phyloP scores from a whole-genome alignment of 2,888 invertebrate genomes.

The Unio pictorum region DNA sequence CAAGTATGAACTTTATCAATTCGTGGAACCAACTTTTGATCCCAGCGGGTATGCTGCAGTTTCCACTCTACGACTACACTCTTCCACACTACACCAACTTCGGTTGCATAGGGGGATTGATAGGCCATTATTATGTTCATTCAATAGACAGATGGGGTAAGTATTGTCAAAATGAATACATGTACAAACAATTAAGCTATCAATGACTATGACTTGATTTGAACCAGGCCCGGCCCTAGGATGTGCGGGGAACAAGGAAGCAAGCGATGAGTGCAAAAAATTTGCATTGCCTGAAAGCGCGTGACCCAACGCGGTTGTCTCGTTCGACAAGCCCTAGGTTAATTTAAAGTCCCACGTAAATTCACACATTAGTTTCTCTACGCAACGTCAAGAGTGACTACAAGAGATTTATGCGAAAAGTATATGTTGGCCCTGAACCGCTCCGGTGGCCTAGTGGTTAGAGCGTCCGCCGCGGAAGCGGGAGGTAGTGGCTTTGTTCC shows the following conservation, averaged over 20 bases:
- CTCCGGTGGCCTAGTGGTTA: no score
- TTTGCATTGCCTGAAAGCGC: neutral
- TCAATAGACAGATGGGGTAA: slow-evolving; percentile 61
- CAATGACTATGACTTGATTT: neutral
- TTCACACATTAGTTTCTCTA: no score
- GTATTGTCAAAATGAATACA: slow-evolving; percentile 5
- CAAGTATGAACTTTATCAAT: slow-evolving; percentile 46
- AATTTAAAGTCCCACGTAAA: no score
- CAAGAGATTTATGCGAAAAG: no score
- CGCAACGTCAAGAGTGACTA: no score
- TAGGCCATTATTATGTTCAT: slow-evolving; percentile 55
- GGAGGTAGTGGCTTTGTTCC: no score
- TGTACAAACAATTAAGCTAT: neutral
- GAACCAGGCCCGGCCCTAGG: no score
- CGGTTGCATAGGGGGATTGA: slow-evolving; percentile 57
- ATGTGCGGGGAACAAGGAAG: no score
- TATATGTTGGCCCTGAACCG: no score
- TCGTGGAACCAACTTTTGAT: slow-evolving; percentile 63
- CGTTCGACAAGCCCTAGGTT: no score
- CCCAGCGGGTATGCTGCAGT: slow-evolving; percentile 63
- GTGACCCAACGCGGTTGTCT: neutral
- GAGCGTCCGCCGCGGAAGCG: no score
- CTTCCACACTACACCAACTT: slow-evolving; percentile 60
- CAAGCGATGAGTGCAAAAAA: no score
- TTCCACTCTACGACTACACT: slow-evolving; percentile 59